phyloP scores from a whole-genome alignment of 1,140 invertebrate species.

The Teleogryllus occipitalis region DNA sequence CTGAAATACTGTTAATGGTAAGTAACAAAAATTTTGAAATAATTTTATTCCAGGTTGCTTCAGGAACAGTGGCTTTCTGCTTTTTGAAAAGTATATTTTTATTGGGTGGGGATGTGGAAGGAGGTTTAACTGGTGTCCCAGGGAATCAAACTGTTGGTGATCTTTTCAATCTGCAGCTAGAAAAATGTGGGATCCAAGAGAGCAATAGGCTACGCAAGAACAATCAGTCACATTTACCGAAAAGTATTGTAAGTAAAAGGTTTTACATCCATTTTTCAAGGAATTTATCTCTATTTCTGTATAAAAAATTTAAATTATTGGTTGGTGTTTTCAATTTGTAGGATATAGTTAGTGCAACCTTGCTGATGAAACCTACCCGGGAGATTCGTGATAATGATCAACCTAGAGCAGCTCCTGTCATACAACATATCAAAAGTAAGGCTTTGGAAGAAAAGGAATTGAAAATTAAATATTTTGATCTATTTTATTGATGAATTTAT shows the following conservation, averaged over 20 bases:
- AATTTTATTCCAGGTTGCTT: conserved; percentile 43
- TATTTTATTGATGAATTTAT: background rate
- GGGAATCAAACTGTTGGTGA: conserved; percentile 45
- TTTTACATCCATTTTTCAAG: conserved; percentile 39
- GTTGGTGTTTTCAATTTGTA: conserved; percentile 31
- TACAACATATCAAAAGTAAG: conserved; percentile 42
- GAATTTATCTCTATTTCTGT: conserved; percentile 11
- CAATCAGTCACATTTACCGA: conserved; percentile 36
- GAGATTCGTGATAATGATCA: conserved; percentile 33
- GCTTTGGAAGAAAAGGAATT: conserved; percentile 44
- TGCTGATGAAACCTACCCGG: conserved; percentile 39
- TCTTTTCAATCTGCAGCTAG: conserved; percentile 31
- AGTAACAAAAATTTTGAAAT: background rate
- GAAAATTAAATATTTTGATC: conserved; percentile 35
- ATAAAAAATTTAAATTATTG: conserved; percentile 36
- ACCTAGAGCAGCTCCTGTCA: conserved; percentile 39
- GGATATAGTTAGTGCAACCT: conserved; percentile 36
- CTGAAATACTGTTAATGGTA: no score
- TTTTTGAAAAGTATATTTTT: conserved; percentile 50
- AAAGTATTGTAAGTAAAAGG: conserved; percentile 35
- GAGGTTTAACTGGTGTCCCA: conserved; percentile 35
- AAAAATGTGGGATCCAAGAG: conserved; percentile 23
- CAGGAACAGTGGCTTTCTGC: conserved; percentile 55
- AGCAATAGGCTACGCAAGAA: conserved; percentile 36
- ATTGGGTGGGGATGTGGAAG: conserved; percentile 44